Conservation (phyloP, 2,797 vertebrate genomes). For the Acanthiza pusilla region DNA sequence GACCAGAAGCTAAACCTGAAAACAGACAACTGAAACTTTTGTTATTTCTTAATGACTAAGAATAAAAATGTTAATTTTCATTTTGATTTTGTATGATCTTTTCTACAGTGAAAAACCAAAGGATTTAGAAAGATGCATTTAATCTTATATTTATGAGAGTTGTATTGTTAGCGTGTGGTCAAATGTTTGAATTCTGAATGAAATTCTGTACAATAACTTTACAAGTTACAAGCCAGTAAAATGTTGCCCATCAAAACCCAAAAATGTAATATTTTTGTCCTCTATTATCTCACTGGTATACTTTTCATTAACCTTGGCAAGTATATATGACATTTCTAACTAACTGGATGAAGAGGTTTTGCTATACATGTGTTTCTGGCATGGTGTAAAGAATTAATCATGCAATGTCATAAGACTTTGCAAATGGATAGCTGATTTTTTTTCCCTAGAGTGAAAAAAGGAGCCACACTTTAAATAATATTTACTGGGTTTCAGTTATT, state of each 20-base stretch:
- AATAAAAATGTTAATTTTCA: slow-evolving; percentile 9
- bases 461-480: background rate
- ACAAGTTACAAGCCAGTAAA: background rate
- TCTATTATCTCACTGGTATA: background rate
- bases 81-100: background rate
- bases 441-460: background rate
- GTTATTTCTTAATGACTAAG: background rate
- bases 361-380: background rate
- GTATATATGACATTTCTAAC: background rate
- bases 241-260: background rate
- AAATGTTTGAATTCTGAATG: background rate
- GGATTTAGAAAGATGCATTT: background rate
- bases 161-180: background rate
- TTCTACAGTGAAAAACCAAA: background rate
- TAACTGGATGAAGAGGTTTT: background rate
- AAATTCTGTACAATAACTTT: background rate
- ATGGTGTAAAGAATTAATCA: background rate
- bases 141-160: background rate
- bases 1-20: slow-evolving; percentile 29
- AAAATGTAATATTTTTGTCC: background rate
- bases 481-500: background rate
- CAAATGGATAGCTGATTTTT: background rate
- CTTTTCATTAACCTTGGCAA: background rate
- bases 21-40: slow-evolving; percentile 18
- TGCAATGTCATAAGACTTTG: background rate